Conservation (phyloP, 2,113 vertebrate genomes). For the Brachionichthys hirsutus region DNA sequence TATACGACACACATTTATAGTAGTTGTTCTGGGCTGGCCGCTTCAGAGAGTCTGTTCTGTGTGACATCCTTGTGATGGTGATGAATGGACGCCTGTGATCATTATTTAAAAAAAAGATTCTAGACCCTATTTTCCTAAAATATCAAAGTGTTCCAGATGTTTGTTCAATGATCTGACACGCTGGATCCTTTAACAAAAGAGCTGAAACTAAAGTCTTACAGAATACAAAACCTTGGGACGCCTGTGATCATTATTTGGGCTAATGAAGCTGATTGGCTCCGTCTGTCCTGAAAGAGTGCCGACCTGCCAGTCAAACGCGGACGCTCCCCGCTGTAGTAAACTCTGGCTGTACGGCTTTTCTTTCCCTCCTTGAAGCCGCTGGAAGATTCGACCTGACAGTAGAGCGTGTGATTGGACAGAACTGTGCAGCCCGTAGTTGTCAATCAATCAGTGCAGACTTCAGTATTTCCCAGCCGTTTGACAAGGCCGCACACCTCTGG, state of each 20-base stretch:
- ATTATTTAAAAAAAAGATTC: no score
- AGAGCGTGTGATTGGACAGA: conserved; percentile 70
- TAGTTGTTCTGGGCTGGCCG: no score
- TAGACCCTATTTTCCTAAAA: no score
- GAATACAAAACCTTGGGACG: conserved; percentile 68
- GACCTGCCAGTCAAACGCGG: conserved; percentile 69
- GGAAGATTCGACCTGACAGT: conserved; percentile 69
- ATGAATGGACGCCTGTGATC: no score
- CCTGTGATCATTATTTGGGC: no score
- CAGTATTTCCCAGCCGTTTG: conserved; percentile 64
- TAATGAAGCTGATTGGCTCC: conserved; percentile 74
- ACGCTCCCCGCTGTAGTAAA: conserved; percentile 64
- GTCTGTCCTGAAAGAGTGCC: conserved; percentile 58
- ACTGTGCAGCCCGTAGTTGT: conserved; percentile 62
- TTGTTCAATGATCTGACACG: no score
- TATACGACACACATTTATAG: no score
- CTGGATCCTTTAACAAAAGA: conserved; percentile 56
- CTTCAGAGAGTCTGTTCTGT: no score
- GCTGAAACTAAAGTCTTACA: conserved; percentile 60
- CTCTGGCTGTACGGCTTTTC: conserved; percentile 45
- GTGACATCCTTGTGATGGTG: no score
- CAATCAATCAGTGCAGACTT: conserved; percentile 68
- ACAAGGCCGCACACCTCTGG: conserved; percentile 38
- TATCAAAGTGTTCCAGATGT: no score
- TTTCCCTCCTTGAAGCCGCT: conserved; percentile 47